Conservation (phyloP, 2,113 vertebrate species). For the Pica pica region DNA sequence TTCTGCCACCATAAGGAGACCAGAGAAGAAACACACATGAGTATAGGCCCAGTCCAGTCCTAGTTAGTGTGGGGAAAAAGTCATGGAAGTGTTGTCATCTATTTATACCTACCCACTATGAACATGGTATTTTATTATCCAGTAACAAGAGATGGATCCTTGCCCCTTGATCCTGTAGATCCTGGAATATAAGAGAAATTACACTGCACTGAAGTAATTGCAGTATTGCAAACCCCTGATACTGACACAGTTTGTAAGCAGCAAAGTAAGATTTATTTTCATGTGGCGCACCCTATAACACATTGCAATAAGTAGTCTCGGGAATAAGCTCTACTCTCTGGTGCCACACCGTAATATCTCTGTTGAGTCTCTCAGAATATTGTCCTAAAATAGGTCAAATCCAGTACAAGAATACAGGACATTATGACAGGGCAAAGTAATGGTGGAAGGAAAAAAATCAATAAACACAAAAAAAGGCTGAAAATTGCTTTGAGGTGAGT, state of each 20-base stretch:
- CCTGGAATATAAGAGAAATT: neutral
- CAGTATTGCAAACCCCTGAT: neutral
- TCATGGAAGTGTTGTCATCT: neutral
- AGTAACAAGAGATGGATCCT: neutral
- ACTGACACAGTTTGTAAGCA: neutral
- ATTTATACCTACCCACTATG: neutral
- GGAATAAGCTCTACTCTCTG: neutral
- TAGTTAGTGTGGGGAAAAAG: neutral
- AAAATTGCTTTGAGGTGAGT: constrained; percentile 18
- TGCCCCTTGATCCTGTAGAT: neutral
- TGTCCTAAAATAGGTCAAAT: neutral
- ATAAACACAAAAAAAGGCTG: constrained; percentile 9
- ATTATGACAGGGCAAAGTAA: neutral
- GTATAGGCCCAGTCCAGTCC: neutral
- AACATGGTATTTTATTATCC: neutral
- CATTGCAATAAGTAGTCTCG: neutral
- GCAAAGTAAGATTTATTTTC: neutral
- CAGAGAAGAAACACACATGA: neutral
- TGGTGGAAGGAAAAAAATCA: neutral
- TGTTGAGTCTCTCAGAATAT: neutral
- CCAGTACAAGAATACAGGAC: neutral
- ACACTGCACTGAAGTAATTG: neutral
- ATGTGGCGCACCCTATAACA: neutral
- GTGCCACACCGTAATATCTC: neutral
- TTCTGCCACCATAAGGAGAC: neutral